phyloP scores from a whole-genome alignment of 92 coral and sea anemone species.

The Parazoanthus swiftii region DNA sequence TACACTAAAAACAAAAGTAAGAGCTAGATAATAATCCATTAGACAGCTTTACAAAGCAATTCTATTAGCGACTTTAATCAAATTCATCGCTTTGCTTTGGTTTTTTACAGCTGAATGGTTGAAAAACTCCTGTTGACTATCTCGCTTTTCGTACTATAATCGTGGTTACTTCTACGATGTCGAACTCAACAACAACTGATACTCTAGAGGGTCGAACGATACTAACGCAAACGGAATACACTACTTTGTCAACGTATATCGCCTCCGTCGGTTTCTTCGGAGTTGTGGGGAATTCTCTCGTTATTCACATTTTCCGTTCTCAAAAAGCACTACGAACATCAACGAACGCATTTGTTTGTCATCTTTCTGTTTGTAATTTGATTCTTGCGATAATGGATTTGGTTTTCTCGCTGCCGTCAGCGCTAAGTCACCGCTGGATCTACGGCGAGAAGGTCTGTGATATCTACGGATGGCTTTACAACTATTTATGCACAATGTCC shows the following conservation, averaged over 20 bases:
- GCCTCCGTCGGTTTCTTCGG: slow-evolving; percentile 74
- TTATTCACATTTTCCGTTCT: slow-evolving; percentile 63
- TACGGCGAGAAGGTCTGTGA: slow-evolving; percentile 62
- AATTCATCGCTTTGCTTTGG: no score
- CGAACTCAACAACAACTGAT: neutral
- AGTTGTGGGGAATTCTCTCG: slow-evolving; percentile 73
- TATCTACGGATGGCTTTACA: slow-evolving; percentile 68
- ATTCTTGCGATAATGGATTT: slow-evolving; percentile 72
- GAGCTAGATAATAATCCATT: no score
- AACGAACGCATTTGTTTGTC: slow-evolving; percentile 77
- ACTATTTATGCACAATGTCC: slow-evolving; percentile 72
- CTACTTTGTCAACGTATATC: slow-evolving; percentile 61
- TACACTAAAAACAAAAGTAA: no score
- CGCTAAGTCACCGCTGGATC: slow-evolving; percentile 65
- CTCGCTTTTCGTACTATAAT: no score
- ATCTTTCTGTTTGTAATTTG: slow-evolving; percentile 74
- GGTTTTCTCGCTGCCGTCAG: slow-evolving; percentile 74
- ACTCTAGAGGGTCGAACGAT: neutral
- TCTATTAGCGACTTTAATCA: no score
- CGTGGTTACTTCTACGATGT: neutral
- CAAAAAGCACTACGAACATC: slow-evolving; percentile 73
- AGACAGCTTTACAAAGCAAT: no score
- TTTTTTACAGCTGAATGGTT: no score
- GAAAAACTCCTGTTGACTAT: no score
- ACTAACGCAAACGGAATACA: slow-evolving; percentile 34